Percentiles rank a stretch among this genome's conserved stretches.
phyloP scores from a whole-genome alignment of 1,140 invertebrate genomes.

The Maconellicoccus hirsutus region DNA sequence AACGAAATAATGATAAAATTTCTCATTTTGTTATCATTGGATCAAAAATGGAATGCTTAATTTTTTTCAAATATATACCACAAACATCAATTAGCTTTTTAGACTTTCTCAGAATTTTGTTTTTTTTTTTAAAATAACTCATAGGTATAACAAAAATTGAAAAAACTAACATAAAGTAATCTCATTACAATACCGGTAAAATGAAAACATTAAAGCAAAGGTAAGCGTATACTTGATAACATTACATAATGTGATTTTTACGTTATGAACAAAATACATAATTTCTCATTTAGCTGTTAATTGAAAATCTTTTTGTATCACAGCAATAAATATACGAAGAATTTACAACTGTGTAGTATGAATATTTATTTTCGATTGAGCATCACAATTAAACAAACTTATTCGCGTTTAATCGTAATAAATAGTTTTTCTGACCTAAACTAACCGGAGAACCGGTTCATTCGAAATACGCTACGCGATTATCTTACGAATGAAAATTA shows the following conservation, averaged over 20 bases:
- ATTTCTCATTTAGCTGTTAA: background rate
- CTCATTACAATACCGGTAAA: background rate
- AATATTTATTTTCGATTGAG: background rate
- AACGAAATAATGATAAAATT: background rate
- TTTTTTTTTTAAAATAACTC: background rate
- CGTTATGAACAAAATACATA: background rate
- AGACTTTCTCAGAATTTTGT: background rate
- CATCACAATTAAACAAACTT: background rate
- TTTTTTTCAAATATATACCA: background rate
- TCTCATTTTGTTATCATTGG: background rate
- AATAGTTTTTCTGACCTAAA: no score
- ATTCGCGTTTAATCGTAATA: no score
- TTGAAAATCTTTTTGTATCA: background rate
- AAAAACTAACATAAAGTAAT: background rate
- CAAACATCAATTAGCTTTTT: background rate
- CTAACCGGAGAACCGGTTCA: no score
- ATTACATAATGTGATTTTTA: background rate
- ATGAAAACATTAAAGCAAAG: background rate
- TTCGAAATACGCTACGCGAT: background rate
- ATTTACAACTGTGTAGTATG: background rate
- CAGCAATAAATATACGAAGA: background rate
- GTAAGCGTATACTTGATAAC: conserved; percentile 8
- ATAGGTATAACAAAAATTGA: background rate
- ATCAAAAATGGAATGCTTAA: background rate
- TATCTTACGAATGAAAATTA: no score